Evolutionary conservation across 2,888 invertebrate species (phyloP).

Genomic region (Cryptus viduatorius): DNA sequence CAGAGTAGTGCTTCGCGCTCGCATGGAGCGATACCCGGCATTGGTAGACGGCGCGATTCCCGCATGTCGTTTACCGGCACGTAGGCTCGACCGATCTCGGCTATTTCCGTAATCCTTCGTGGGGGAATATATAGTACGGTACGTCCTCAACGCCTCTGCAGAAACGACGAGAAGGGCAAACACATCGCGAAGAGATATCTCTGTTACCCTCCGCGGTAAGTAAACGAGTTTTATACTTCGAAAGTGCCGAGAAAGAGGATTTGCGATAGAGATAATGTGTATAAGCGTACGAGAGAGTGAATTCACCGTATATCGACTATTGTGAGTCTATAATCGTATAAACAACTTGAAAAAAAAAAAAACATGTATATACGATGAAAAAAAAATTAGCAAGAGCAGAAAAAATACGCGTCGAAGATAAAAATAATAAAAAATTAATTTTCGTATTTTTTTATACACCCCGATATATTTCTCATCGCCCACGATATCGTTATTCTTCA

Average conservation of each 20-base stretch:
- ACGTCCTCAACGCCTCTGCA: slow-evolving; percentile 23
- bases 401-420: too few species aligned
- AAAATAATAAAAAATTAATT: too few species aligned
- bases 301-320: neutral
- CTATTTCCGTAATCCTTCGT: slow-evolving; percentile 68
- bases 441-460: neutral
- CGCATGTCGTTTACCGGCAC: slow-evolving; percentile 71
- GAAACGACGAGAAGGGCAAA: slow-evolving; percentile 30
- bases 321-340: neutral
- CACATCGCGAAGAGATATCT: slow-evolving; percentile 41
- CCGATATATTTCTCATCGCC: neutral
- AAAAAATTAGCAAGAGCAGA: neutral
- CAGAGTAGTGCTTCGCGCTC: slow-evolving; percentile 41
- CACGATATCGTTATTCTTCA: neutral
- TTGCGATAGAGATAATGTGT: neutral
- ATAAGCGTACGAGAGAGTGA: neutral
- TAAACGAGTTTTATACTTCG: slow-evolving; percentile 29
- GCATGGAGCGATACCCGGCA: slow-evolving; percentile 62
- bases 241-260: neutral
- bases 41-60: slow-evolving; percentile 61
- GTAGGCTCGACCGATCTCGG: slow-evolving; percentile 74
- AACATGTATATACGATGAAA: neutral
- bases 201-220: slow-evolving; percentile 51
- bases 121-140: neutral
- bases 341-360: too few species aligned